phyloP scores from a whole-genome alignment of 1,140 invertebrate species.

The Scylla paramamosain region DNA sequence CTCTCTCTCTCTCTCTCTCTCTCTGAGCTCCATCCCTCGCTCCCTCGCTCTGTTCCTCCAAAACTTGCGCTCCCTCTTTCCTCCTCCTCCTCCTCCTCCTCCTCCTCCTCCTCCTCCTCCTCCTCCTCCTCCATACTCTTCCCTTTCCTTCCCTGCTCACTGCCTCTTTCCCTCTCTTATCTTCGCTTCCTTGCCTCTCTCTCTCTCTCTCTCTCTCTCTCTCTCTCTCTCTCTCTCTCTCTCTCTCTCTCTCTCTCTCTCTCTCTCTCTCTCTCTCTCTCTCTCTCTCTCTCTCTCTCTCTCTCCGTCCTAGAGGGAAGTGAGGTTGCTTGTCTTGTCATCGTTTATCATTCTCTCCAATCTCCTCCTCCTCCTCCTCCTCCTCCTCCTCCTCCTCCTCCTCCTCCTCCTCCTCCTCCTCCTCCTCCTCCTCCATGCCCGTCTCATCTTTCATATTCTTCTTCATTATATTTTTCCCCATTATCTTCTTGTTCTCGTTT shows the following conservation, averaged over 20 bases:
- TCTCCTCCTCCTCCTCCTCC: background rate
- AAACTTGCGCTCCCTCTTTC: background rate
- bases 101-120: background rate
- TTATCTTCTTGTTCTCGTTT: no score
- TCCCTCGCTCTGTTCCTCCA: background rate
- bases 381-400: background rate
- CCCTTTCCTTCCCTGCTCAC: background rate
- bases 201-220: background rate
- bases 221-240: background rate
- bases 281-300: conserved; percentile 56
- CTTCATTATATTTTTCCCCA: background rate
- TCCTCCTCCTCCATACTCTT: conserved; percentile 16
- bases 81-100: no score
- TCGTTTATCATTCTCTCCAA: background rate
- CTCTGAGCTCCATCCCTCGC: background rate
- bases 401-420: background rate
- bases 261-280: no score
- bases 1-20: background rate
- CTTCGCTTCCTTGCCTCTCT: background rate
- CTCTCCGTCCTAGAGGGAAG: conserved; percentile 19
- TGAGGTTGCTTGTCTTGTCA: conserved; percentile 20
- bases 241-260: no score
- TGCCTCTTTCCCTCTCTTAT: background rate
- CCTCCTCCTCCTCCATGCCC: background rate
- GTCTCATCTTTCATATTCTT: no score